Conservation (phyloP, 2,797 vertebrate genomes). For the Cottoperca gobio region DNA sequence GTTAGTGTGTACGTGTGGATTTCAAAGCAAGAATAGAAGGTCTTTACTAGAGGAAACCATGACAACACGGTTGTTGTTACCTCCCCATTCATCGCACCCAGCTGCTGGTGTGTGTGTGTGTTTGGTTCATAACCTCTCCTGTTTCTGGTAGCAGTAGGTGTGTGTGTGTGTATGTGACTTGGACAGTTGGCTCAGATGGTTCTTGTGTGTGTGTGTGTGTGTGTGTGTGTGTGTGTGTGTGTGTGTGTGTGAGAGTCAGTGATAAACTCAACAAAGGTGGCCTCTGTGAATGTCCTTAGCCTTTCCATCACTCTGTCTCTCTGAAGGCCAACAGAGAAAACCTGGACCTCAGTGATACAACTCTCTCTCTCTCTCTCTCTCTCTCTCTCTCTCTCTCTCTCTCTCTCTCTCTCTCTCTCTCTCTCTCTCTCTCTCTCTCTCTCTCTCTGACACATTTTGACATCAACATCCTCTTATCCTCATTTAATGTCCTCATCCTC, state of each 20-base stretch:
- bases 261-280: slow-evolving; percentile 64
- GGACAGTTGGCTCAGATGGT: slow-evolving; percentile 11
- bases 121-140: slow-evolving; percentile 21
- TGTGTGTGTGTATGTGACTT: slow-evolving; percentile 16
- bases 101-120: slow-evolving; percentile 20
- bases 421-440: background rate
- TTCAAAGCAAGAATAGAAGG: slow-evolving; percentile 26
- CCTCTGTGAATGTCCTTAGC: slow-evolving; percentile 57
- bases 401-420: background rate
- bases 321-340: slow-evolving; percentile 31
- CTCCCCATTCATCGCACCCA: slow-evolving; percentile 37
- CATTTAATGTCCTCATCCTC: background rate
- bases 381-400: background rate
- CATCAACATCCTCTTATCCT: slow-evolving; percentile 29
- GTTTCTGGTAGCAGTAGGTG: background rate
- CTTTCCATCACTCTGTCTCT: slow-evolving; percentile 44
- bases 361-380: background rate
- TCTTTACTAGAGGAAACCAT: slow-evolving; percentile 46
- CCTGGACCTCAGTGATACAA: slow-evolving; percentile 53
- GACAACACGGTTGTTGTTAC: slow-evolving; percentile 42
- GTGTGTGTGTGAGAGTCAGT: slow-evolving; percentile 12
- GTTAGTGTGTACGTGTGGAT: slow-evolving; percentile 5
- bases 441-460: background rate
- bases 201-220: slow-evolving; percentile 13
- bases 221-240: slow-evolving; percentile 15